Base-by-base conservation (phyloP, 2,888 invertebrate species). In the Alsophila aescularia region DNA sequence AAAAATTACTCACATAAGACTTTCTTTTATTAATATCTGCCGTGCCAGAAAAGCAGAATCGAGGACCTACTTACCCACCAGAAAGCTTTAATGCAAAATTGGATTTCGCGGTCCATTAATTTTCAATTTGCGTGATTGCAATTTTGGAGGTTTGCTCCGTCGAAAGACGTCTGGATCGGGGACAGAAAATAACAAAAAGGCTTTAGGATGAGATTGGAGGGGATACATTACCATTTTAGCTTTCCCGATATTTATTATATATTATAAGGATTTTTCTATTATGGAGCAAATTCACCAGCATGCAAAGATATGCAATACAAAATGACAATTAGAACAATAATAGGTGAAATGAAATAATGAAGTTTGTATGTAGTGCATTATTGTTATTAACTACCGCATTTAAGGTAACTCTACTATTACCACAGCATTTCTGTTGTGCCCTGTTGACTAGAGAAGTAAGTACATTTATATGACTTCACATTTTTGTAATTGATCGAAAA, bases 71-170 rank as follows among this genome's bases (percentile, higher is more conserved):
- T 78, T 78, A 78, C 75, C 77, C 77, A 81, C 73, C 77, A 81
- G 77, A 83, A 84, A 86, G 86, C 86, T 83, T 75, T 83, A 86
- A 89, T 88, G 85, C 85, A 85, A 88, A 89, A 90, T 90, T 89
- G 90, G 88, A 90, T 90, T 88, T 89, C 79, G 77, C 86, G 89
- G 83, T 84, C 90, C 90, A 90, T 90, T 90, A 90, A 90, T 88
- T 90, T 90, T 90, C 90, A 90, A 90, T 90, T 89, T 89, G 85
- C 82, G 87, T 89, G 89, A 90, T 90, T 90, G 90, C 89, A 87
- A 87, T 90, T 87, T 90, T 86, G 85, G 85, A 86, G 88, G 87
- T 88, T 88, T 87, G 85, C 85, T 87, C 76, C 83, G 81, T 76
- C 75, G 79, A 81, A 79, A 85, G 81, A 83, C 82, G 82, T 75